Percentiles rank a stretch among this genome's conserved stretches.
These are phyloP conservation scores for Ischnus inquisitorius DNA, from an alignment of 2,888 invertebrate genomes.

Conservation along the genomic window DNA sequence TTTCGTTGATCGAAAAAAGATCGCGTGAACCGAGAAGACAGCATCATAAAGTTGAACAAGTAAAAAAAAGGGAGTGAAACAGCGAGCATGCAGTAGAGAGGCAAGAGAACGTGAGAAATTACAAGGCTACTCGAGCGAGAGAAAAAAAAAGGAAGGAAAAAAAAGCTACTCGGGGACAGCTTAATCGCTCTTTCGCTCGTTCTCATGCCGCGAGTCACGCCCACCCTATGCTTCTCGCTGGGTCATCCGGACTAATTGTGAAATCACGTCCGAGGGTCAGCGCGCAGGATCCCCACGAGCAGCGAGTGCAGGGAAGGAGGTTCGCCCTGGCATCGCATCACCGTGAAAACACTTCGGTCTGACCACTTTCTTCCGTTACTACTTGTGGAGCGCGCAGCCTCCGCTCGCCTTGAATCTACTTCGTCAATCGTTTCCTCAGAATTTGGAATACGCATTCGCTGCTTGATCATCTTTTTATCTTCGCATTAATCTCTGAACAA, in stretches of 20 bases:
- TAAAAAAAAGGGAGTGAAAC: neutral
- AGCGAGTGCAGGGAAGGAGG: neutral
- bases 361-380: constrained; percentile 17
- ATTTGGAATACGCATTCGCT: neutral
- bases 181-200: constrained; percentile 9
- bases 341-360: constrained; percentile 18
- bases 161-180: neutral
- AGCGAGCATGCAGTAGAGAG: neutral
- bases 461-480: no score
- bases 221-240: neutral
- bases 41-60: neutral
- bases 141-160: neutral
- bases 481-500: no score
- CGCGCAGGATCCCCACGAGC: neutral
- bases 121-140: neutral
- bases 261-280: constrained; percentile 2
- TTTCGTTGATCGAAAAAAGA: neutral
- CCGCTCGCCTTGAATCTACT: neutral
- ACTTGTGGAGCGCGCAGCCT: constrained; percentile 8
- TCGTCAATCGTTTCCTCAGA: neutral
- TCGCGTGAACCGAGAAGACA: neutral
- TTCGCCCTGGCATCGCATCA: neutral
- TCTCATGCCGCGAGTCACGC: constrained; percentile 9
- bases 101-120: neutral
- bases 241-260: constrained; percentile 1